Conservation (phyloP, 1,140 invertebrate species). For the Wasmannia auropunctata region DNA sequence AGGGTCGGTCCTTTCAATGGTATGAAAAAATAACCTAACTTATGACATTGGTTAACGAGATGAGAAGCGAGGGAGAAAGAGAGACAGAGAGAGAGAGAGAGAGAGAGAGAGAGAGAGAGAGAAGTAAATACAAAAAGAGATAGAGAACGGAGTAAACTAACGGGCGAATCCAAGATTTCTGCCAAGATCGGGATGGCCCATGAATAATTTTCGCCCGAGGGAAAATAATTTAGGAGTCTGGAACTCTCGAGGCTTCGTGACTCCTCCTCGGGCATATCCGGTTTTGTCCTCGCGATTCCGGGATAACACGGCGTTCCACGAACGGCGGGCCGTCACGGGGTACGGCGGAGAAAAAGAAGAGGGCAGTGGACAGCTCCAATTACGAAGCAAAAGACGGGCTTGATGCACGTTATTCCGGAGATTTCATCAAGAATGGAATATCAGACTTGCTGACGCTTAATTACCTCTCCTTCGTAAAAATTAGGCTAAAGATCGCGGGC, state of each 20-base stretch:
- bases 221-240: slow-evolving; percentile 74
- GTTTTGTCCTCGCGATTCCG: slow-evolving; percentile 67
- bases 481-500: neutral
- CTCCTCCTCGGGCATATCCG: slow-evolving; percentile 63
- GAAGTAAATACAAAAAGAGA: slow-evolving; percentile 40
- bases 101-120: neutral
- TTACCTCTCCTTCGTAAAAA: slow-evolving; percentile 32
- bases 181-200: slow-evolving; percentile 58
- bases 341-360: slow-evolving; percentile 4
- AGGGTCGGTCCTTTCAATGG: neutral
- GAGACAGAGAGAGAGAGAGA: slow-evolving; percentile 25
- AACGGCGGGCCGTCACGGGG: neutral
- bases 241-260: slow-evolving; percentile 67
- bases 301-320: slow-evolving; percentile 51
- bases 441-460: slow-evolving; percentile 56
- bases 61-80: neutral
- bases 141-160: slow-evolving; percentile 53
- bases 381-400: slow-evolving; percentile 41
- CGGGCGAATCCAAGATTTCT: slow-evolving; percentile 62
- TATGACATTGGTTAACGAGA: slow-evolving; percentile 63
- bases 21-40: slow-evolving; percentile 57
- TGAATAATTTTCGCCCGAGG: slow-evolving; percentile 72
- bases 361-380: slow-evolving; percentile 58
- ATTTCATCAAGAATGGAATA: slow-evolving; percentile 52
- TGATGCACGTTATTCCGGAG: slow-evolving; percentile 35